These are phyloP conservation scores for Steinernema khuongi DNA, from an alignment of 1,140 invertebrate genomes.

Conservation along the genomic window DNA sequence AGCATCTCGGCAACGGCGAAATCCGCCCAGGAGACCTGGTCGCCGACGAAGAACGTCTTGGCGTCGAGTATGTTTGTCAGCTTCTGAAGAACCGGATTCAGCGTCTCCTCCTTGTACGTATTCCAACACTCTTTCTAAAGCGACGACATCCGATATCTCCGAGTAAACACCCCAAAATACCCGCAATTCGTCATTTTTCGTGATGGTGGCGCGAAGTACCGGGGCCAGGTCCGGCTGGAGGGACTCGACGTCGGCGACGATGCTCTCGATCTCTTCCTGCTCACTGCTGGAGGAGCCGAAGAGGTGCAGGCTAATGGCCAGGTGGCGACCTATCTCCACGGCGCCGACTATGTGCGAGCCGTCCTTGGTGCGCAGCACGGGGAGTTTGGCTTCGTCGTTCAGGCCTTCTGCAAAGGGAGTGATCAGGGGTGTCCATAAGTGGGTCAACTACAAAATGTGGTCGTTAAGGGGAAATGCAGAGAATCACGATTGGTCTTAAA, in stretches of 20 bases:
- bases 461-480: too few relatives aligned
- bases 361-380: not conserved
- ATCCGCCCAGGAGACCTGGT: conserved; percentile 8
- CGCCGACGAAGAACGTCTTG: not conserved
- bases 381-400: not conserved
- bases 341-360: not conserved
- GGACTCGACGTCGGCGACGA: not conserved
- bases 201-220: not conserved
- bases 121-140: not conserved
- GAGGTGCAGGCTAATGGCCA: not conserved
- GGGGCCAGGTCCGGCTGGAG: not conserved
- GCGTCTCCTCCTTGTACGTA: not conserved
- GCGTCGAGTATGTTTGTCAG: conserved; percentile 10
- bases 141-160: not conserved
- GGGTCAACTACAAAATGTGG: too few relatives aligned
- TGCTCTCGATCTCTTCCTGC: conserved; percentile 7
- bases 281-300: not conserved
- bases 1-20: not conserved
- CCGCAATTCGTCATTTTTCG: conserved; percentile 1
- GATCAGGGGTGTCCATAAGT: not conserved
- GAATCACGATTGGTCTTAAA: not conserved
- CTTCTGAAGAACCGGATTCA: conserved; percentile 2
- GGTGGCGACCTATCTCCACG: conserved; percentile 2
- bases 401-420: not conserved
- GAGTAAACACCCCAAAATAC: not conserved